Conservation (phyloP, 2,888 invertebrate genomes). For the Acleris laterana region DNA sequence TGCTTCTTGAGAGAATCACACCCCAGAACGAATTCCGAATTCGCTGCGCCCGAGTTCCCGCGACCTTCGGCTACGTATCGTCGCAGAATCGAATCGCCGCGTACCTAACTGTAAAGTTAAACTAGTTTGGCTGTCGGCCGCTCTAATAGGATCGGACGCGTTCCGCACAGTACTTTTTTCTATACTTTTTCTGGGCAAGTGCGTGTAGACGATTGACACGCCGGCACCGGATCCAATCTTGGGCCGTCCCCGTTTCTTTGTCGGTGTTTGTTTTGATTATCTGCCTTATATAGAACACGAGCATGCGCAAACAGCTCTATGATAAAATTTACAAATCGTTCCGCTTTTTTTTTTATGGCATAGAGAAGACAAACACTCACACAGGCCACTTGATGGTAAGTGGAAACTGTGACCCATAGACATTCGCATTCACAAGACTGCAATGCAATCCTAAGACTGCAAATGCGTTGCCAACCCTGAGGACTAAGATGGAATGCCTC, state of each 20-base stretch:
- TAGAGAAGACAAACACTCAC: too few species aligned
- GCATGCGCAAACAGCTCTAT: conserved; percentile 19
- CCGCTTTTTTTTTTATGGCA: too few species aligned
- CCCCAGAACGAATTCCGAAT: conserved; percentile 69
- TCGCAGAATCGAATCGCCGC: conserved; percentile 69
- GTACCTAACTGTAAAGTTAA: conserved; percentile 72
- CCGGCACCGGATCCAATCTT: conserved; percentile 47
- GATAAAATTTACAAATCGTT: conserved; percentile 25
- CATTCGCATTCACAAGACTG: too few species aligned
- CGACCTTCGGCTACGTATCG: conserved; percentile 74
- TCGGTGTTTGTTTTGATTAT: conserved; percentile 42
- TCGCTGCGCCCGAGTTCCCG: conserved; percentile 67
- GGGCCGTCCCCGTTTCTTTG: conserved; percentile 49
- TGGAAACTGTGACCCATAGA: too few species aligned
- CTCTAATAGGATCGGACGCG: conserved; percentile 72
- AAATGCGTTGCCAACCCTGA: too few species aligned
- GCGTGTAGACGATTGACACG: conserved; percentile 44
- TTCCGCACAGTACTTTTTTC: conserved; percentile 60
- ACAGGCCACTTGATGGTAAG: too few species aligned
- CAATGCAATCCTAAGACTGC: too few species aligned
- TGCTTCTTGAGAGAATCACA: too few species aligned
- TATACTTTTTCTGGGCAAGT: conserved; percentile 64
- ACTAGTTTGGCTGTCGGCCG: conserved; percentile 72
- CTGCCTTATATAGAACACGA: conserved; percentile 20
- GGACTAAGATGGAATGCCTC: too few species aligned